Base-by-base conservation (phyloP, 2,888 invertebrate species). In the Macrophya annulata region DNA sequence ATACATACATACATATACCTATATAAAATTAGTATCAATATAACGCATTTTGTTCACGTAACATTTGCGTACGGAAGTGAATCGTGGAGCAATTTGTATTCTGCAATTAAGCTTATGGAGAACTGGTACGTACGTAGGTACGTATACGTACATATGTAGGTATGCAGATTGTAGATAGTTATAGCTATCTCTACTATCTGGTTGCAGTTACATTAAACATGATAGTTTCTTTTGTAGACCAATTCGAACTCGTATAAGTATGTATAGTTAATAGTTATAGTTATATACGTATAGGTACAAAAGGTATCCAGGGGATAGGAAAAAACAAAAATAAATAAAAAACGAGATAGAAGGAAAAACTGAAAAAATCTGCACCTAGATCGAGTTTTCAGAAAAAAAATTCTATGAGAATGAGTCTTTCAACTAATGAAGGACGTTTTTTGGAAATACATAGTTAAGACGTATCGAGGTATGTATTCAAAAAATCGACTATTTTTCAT, bases 181-280 rank as follows among this genome's bases (percentile, higher is more conserved):
- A 45, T 40, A 74, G 43, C 72, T 45, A 74, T 43, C 10, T n/a
- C 45, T 43, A 45, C 72, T 74, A 43, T 77, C 25, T 74, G 45
- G 45, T 21, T 31, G 55, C 62, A 81, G 81, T 81, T 81, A 81
- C 59, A 51, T 81, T 81, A 62, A 81, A 81, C 81, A 62, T 62
- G 59, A 51, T 81, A 25, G 62, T 81, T 81, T 40, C 43, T 55
- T 76, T 48, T 77, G n/a, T 31, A 37, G 55, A 37, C 37, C 77
- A 77, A 77, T 77, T 77, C n/a, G 6, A 51, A 77, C 77, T 77
- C 31, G 51, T 25, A 25, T 31, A 5, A 9, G n/a, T 31, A 43
- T 43, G 43, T 40, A 10, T 17, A 65, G n/a, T n/a, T 72, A 43
- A n/a, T 37, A 37, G 68, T 21, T 55, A 51, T 55, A n/a, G 55